Base-by-base conservation (phyloP, 2,888 invertebrate species). In the Brenthis daphne region DNA sequence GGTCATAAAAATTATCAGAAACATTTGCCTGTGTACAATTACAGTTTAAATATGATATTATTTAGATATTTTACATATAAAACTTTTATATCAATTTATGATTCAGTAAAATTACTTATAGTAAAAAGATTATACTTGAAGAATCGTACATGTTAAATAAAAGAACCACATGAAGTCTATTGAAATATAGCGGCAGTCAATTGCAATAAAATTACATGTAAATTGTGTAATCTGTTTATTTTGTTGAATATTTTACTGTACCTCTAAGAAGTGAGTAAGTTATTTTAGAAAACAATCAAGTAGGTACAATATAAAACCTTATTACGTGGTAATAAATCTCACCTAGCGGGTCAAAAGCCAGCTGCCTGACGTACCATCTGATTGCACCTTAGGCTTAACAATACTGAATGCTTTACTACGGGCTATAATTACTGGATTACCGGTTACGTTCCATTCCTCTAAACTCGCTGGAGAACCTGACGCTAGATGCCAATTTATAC, bases 321-420 rank as follows among this genome's bases (percentile, higher is more conserved):
- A 76, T 79, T 74, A 65, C 55, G 64, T 57, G 63, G 74, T 70
- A 74, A 77, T 77, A 77, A 76, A 77, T 76, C 67, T 69, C 70
- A 67, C 47, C 54, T 55, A 56, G 64, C 74, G 76, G 86, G 87
- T 87, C 86, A 88, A 84, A 85, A 79, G 88, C 79, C 87, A 83
- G 76, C 76, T 79, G 76, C 75, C 64, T 67, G 75, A 70, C 75
- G 67, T 80, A 74, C 77, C 77, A 74, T 73, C 76, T 81, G 85
- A 86, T 88, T 83, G 79, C 82, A 87, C 83, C 85, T 83, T 78
- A 78, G 79, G 68, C 74, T 78, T 79, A 81, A 82, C 81, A 82
- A 80, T 81, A 81, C 78, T 73, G 72, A 70, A 58, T 75, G 79
- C 77, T 82, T 82, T 82, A 80, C 80, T 77, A 77, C 77, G 74